Evolutionary conservation across 2,113 vertebrate genomes (phyloP), one percentile per base, ranked within the genome.

Genomic region (Nothobranchius kuhntae): DNA sequence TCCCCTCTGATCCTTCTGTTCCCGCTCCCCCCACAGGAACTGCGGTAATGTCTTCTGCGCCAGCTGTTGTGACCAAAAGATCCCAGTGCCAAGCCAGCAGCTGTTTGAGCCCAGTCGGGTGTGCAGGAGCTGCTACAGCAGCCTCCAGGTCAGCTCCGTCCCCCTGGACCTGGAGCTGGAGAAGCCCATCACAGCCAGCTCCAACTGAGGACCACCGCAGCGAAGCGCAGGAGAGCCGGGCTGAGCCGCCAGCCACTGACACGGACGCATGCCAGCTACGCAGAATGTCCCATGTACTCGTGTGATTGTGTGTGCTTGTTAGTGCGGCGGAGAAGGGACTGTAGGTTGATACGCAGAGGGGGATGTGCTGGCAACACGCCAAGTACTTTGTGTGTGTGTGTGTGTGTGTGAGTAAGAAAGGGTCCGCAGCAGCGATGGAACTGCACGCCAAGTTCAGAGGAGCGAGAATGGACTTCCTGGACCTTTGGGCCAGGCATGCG

Each of bases 1-100:
- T 30, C 54, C 44, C 9, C 58, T 42, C 17, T 83, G 54, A 85
- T 45, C n/a, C 0, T 8, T 73, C 12, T 52, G 4, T 70, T 48
- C 30, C 30, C 30, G 30, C 30, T 65, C 69, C 57, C 53, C 7
- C 61, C 69, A 47, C 77, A 99, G 97, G 96, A 98, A 98, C 88
- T 99, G 97, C 61, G 97, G 97, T 74, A 99, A 98, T 0, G 96
- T 99, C 68, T 99, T 99, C 91, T 98, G 97, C 71, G 95, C 95
- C 93, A 98, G 94, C 80, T 99, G 97, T 79, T 99, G 96, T 71
- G 96, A 98, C 89, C 97, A 99, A 96, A 99, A 98, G 94, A 95
- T 97, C 85, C 96, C 97, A 2, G 95, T 99, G 91, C 97, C 97
- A 69, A 98, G 95, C 77, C 96, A 98, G 92, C 97, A 98, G 92